Percentiles rank a stretch among this genome's conserved stretches.
These are phyloP conservation scores for Cloeon dipterum DNA, from an alignment of 2,888 invertebrate genomes.

Conservation along the genomic window DNA sequence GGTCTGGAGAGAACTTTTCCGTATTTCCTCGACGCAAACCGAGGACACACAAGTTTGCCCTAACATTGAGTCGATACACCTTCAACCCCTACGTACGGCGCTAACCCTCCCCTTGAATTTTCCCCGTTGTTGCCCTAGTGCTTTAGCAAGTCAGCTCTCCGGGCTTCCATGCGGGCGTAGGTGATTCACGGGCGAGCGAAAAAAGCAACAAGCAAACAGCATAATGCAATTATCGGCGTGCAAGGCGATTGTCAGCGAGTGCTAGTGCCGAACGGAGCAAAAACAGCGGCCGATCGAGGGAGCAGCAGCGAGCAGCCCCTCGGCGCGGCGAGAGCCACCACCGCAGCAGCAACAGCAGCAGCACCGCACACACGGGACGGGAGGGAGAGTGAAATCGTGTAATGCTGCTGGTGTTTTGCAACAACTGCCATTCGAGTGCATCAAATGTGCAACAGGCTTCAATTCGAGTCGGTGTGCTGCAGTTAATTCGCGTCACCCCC, in stretches of 20 bases:
- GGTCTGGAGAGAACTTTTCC: not conserved
- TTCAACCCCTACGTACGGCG: conserved; percentile 3
- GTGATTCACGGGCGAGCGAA: not conserved
- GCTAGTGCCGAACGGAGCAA: no score
- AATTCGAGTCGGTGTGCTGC: no score
- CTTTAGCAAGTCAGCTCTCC: not conserved
- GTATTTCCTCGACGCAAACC: not conserved
- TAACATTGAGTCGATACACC: conserved; percentile 1
- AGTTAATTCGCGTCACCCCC: no score
- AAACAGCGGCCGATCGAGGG: no score
- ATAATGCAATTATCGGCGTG: not conserved
- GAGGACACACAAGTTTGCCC: not conserved
- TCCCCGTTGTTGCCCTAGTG: conserved; percentile 1
- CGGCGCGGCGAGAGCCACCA: no score
- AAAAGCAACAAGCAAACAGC: conserved; percentile 1
- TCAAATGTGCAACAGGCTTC: conserved; percentile 1
- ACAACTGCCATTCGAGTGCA: no score
- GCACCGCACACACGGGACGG: no score
- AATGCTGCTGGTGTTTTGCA: no score
- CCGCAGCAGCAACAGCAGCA: no score
- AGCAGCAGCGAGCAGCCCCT: no score
- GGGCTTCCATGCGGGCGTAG: not conserved
- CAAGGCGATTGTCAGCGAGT: no score
- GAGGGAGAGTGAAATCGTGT: no score
- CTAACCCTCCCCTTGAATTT: conserved; percentile 1